These are phyloP conservation scores for Gortyna flavago DNA, from an alignment of 2,888 invertebrate genomes.

Conservation along the genomic window DNA sequence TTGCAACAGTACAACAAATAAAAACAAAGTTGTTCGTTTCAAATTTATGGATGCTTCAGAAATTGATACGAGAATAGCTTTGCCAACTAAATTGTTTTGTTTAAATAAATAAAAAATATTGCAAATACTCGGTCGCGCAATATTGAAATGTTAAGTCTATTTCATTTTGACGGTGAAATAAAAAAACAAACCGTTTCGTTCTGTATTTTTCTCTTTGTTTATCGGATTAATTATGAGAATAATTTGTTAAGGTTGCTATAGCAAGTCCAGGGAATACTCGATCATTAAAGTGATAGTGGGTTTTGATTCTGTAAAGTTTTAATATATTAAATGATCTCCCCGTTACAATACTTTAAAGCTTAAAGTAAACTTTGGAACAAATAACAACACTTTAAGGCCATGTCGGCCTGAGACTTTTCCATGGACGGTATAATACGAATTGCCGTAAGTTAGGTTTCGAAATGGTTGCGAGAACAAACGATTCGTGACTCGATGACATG, in stretches of 20 bases:
- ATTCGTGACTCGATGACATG: conserved; percentile 49
- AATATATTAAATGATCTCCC: background rate
- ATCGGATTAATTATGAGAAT: background rate
- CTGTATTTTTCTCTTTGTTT: background rate
- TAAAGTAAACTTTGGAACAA: background rate
- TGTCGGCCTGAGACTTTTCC: conserved; percentile 9
- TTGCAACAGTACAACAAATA: background rate
- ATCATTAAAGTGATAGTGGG: background rate
- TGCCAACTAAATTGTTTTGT: conserved; percentile 5
- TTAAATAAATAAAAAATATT: background rate
- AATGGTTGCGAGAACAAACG: conserved; percentile 33
- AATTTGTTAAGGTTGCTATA: background rate
- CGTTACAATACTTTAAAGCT: too few species aligned
- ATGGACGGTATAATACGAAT: conserved; percentile 33
- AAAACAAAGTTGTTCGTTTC: background rate
- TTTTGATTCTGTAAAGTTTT: background rate
- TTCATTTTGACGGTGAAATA: background rate
- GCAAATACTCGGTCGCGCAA: background rate
- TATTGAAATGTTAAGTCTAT: conserved; percentile 2
- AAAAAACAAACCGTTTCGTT: too few species aligned
- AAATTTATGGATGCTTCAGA: conserved; percentile 13
- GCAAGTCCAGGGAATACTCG: conserved; percentile 1
- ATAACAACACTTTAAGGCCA: conserved; percentile 2
- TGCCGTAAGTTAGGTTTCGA: conserved; percentile 27
- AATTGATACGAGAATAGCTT: conserved; percentile 11